Evolutionary conservation across 2,888 invertebrate species (phyloP).

Genomic region (Clepsis dumicolana): DNA sequence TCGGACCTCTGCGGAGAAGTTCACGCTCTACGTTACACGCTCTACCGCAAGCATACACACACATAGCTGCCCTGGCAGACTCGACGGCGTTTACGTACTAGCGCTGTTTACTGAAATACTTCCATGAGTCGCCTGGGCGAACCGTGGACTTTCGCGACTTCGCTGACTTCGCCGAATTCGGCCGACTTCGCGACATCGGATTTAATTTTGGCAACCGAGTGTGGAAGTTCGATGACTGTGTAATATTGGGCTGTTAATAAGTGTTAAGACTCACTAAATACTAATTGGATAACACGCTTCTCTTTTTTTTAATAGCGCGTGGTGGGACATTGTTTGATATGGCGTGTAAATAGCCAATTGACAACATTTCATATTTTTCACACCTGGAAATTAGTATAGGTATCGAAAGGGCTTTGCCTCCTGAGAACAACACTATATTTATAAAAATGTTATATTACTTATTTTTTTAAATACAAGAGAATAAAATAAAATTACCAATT

Average conservation of each 20-base stretch:
- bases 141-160: slow-evolving; percentile 18
- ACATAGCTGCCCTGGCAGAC: slow-evolving; percentile 75
- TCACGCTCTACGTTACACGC: slow-evolving; percentile 43
- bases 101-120: slow-evolving; percentile 78
- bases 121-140: slow-evolving; percentile 49
- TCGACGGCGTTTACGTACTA: slow-evolving; percentile 80
- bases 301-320: no score
- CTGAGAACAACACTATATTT: no score
- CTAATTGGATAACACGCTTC: neutral
- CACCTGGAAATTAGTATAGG: no score
- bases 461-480: no score
- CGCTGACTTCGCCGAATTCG: neutral
- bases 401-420: no score
- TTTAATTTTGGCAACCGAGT: neutral
- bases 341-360: no score
- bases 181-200: neutral
- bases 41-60: slow-evolving; percentile 65
- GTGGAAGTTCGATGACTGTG: neutral
- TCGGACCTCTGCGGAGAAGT: slow-evolving; percentile 9
- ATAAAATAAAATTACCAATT: no score
- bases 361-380: no score
- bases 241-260: neutral
- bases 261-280: neutral
- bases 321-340: no score
- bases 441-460: no score